These are phyloP conservation scores for Papilio machaon DNA, from an alignment of 1,140 invertebrate species.

Conservation along the genomic window DNA sequence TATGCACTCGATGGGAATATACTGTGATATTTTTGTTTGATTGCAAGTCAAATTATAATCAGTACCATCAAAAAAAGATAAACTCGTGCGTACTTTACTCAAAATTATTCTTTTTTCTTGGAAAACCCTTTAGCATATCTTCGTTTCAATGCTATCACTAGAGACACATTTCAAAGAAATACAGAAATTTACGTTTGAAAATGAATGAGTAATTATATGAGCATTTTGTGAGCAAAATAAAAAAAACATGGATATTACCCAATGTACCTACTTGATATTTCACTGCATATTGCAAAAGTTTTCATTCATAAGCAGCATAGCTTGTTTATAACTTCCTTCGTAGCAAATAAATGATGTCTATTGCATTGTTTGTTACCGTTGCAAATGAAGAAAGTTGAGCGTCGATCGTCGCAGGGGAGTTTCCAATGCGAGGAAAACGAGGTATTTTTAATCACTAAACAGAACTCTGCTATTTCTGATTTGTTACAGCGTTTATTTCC, in stretches of 20 bases:
- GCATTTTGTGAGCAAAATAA: too few relatives aligned
- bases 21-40: constrained; percentile 8
- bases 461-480: constrained; percentile 51
- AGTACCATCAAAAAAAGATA: too few relatives aligned
- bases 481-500: constrained; percentile 50
- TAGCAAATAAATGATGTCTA: constrained; percentile 45
- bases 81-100: too few relatives aligned
- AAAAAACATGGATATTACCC: too few relatives aligned
- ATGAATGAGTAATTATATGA: too few relatives aligned
- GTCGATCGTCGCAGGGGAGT: constrained; percentile 49
- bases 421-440: constrained; percentile 46
- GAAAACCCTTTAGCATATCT: too few relatives aligned
- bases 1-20: constrained; percentile 3
- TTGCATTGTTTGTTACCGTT: constrained; percentile 46
- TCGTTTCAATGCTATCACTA: not conserved
- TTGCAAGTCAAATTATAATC: constrained; percentile 1
- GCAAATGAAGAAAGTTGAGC: constrained; percentile 64
- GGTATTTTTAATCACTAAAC: constrained; percentile 53
- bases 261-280: not conserved
- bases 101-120: too few relatives aligned
- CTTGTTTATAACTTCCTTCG: constrained; percentile 37
- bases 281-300: constrained; percentile 16
- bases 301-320: constrained; percentile 34
- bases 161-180: not conserved
- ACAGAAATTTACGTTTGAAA: not conserved